phyloP scores from a whole-genome alignment of 2,888 invertebrate species.

The Agriopis aurantiaria region DNA sequence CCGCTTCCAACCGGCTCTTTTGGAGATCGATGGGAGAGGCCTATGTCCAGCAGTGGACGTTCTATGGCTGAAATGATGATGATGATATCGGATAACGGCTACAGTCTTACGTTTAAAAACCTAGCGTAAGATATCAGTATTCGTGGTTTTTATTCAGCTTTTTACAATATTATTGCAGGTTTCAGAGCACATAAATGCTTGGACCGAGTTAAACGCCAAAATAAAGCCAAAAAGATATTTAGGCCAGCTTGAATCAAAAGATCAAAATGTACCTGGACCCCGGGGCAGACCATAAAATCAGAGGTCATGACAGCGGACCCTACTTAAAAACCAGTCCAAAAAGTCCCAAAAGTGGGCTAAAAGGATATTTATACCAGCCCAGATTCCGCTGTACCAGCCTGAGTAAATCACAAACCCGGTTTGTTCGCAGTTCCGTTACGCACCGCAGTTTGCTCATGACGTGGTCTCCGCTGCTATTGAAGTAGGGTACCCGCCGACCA shows the following conservation, averaged over 20 bases:
- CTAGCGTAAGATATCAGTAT: too few species aligned
- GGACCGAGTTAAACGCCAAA: too few species aligned
- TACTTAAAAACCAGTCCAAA: not conserved
- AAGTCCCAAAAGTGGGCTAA: not conserved
- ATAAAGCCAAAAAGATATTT: not conserved
- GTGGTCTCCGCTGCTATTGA: conserved; percentile 88
- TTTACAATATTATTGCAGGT: too few species aligned
- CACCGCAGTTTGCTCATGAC: conserved; percentile 87
- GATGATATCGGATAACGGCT: too few species aligned
- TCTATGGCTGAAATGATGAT: too few species aligned
- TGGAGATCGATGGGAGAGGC: too few species aligned
- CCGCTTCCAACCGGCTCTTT: too few species aligned
- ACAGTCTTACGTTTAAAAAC: too few species aligned
- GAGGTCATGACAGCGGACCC: not conserved
- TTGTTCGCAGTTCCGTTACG: conserved; percentile 85
- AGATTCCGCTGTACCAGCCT: not conserved
- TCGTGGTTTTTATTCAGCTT: too few species aligned
- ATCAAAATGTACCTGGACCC: not conserved
- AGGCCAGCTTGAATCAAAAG: not conserved
- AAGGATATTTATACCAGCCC: not conserved
- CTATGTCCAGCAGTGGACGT: too few species aligned
- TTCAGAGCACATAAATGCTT: too few species aligned
- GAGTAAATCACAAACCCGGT: not conserved
- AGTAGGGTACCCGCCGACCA: conserved; percentile 87
- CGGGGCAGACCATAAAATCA: not conserved